Conservation (phyloP, 2,113 vertebrate species). For the Paraplagusia blochii region DNA sequence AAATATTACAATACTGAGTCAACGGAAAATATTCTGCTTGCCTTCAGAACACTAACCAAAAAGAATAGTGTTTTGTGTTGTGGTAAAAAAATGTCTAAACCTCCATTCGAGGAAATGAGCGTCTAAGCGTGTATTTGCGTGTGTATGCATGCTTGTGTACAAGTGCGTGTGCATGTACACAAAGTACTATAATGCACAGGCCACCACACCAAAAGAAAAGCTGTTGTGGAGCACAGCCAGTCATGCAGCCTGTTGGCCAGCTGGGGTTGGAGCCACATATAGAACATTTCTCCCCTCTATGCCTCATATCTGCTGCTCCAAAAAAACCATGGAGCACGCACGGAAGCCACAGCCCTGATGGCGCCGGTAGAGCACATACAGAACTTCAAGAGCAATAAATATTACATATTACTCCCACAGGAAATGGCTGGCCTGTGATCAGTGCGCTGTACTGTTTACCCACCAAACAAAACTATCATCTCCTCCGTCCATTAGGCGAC, state of each 20-base stretch:
- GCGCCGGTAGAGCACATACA: constrained; percentile 36
- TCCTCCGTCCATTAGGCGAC: constrained; percentile 18
- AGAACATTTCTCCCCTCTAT: constrained; percentile 31
- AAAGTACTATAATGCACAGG: constrained; percentile 34
- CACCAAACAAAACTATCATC: constrained; percentile 41
- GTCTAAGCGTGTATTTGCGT: constrained; percentile 2
- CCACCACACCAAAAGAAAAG: constrained; percentile 37
- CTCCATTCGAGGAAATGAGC: constrained; percentile 48
- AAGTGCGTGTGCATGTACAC: constrained; percentile 6
- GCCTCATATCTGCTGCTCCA: constrained; percentile 20
- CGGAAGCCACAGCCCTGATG: constrained; percentile 33
- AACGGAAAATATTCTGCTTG: constrained; percentile 32
- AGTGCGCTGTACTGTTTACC: constrained; percentile 44
- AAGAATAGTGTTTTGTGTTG: constrained; percentile 29
- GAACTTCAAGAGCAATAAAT: constrained; percentile 40
- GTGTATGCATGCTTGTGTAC: constrained; percentile 12
- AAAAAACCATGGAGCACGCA: constrained; percentile 36
- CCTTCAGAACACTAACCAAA: constrained; percentile 45
- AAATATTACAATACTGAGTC: constrained; percentile 5
- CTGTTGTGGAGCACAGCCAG: constrained; percentile 22
- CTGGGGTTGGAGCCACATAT: constrained; percentile 34
- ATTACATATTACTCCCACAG: constrained; percentile 46
- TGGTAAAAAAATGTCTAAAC: constrained; percentile 33
- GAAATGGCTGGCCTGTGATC: constrained; percentile 33
- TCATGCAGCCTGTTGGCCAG: constrained; percentile 23